Conservation (phyloP, 2,797 vertebrate genomes). For the Aeoliscus strigatus region DNA sequence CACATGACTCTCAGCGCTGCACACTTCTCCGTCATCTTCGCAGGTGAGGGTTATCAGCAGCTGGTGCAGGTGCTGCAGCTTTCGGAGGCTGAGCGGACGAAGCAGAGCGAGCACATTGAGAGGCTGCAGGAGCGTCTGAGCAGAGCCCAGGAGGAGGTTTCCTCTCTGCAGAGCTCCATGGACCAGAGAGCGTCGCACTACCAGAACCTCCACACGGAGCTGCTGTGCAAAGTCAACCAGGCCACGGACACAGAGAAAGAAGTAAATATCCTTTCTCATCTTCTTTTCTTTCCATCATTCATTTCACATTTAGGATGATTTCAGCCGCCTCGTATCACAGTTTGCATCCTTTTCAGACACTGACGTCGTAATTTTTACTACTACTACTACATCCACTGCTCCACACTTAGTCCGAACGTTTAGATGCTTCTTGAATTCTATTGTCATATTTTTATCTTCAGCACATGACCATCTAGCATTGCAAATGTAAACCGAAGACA, state of each 20-base stretch:
- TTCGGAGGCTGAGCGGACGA: conserved; percentile 75
- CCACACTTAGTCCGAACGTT: no score
- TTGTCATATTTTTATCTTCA: no score
- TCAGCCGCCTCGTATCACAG: no score
- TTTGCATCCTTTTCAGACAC: no score
- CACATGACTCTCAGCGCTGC: no score
- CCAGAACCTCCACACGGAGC: conserved; percentile 83
- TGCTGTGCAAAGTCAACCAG: conserved; percentile 81
- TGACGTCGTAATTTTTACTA: no score
- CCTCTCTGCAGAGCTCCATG: conserved; percentile 82
- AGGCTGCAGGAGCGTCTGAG: conserved; percentile 73
- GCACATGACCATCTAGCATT: no score
- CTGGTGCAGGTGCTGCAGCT: conserved; percentile 70
- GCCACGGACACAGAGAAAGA: conserved; percentile 77
- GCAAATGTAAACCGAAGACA: no score
- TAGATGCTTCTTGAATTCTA: no score
- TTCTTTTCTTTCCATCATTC: not conserved
- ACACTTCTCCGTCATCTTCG: not conserved
- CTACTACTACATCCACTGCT: no score
- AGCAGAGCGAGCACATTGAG: conserved; percentile 68
- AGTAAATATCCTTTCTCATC: conserved; percentile 71
- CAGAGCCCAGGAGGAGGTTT: conserved; percentile 79
- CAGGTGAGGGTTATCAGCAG: conserved; percentile 73
- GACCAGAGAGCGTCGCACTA: conserved; percentile 84
- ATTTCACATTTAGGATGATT: not conserved